Conservation (phyloP, 2,113 vertebrate species). For the Grus americana region DNA sequence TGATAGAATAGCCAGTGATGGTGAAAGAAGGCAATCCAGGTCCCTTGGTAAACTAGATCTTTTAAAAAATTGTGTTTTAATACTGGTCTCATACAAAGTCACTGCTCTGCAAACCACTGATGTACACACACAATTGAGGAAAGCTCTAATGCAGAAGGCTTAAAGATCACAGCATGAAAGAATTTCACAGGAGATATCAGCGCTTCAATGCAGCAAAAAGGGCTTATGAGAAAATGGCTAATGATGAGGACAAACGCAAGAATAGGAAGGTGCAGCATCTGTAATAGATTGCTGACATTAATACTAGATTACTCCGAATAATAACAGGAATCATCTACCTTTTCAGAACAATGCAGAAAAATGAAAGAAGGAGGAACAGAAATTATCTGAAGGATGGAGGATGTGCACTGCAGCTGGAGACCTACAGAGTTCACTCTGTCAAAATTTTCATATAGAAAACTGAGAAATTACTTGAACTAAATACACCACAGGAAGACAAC, state of each 20-base stretch:
- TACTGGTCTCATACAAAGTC: neutral
- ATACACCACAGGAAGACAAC: neutral
- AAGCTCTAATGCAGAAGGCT: neutral
- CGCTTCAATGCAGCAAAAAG: neutral
- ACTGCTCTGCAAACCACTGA: neutral
- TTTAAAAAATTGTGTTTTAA: neutral
- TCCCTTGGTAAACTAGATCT: neutral
- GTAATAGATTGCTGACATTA: neutral
- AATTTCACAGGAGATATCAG: neutral
- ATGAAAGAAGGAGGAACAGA: neutral
- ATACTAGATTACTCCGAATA: neutral
- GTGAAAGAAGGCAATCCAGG: neutral
- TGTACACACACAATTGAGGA: accelerated
- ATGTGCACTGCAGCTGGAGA: neutral
- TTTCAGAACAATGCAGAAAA: neutral
- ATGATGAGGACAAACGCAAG: neutral
- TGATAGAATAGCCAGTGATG: neutral
- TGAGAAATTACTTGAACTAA: neutral
- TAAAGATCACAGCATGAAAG: neutral
- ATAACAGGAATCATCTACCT: neutral
- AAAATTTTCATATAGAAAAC: neutral
- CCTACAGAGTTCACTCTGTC: neutral
- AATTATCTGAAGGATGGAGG: neutral
- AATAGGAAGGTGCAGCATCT: neutral
- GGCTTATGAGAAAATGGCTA: neutral